Percentiles rank a stretch among this genome's conserved stretches.
phyloP scores from a whole-genome alignment of 2,113 vertebrate genomes.

The Cromileptes altivelis region DNA sequence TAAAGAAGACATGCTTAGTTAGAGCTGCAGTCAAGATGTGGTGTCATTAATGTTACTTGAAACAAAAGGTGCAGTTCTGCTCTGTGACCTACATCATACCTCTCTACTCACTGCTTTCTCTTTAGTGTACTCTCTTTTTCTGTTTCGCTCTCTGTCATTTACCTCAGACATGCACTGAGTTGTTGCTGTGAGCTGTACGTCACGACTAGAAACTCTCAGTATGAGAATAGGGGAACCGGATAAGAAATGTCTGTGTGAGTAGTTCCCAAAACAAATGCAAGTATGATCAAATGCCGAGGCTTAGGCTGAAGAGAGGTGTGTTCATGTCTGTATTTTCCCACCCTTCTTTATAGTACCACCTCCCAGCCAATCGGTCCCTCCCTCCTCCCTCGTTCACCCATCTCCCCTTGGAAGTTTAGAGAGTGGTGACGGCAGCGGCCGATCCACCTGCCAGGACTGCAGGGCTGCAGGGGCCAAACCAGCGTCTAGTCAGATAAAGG shows the following conservation, averaged over 20 bases:
- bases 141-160: not conserved
- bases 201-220: constrained; percentile 12
- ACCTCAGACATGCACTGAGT: not conserved
- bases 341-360: constrained; percentile 8
- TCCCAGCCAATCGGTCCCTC: not conserved
- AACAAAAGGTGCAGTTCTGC: constrained; percentile 4
- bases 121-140: not conserved
- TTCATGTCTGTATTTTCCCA: constrained; percentile 13
- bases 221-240: not conserved
- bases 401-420: constrained; percentile 13
- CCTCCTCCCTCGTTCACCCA: constrained; percentile 4
- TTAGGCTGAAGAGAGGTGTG: constrained; percentile 13
- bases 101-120: not conserved
- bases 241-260: not conserved
- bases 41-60: constrained; percentile 4
- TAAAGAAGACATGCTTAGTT: not conserved
- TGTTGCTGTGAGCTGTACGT: constrained; percentile 15
- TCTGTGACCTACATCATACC: constrained; percentile 37
- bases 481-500: constrained; percentile 52
- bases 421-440: constrained; percentile 11
- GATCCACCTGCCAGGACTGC: constrained; percentile 59
- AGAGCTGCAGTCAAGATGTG: not conserved
- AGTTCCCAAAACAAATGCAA: constrained; percentile 6
- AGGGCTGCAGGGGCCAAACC: constrained; percentile 43
- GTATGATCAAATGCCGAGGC: not conserved